A percentile compares a stretch with the other conserved stretches of the same genome.
Evolutionary conservation across 1,140 invertebrate species (phyloP).

Genomic region (Yoshiicerus persimilis): DNA sequence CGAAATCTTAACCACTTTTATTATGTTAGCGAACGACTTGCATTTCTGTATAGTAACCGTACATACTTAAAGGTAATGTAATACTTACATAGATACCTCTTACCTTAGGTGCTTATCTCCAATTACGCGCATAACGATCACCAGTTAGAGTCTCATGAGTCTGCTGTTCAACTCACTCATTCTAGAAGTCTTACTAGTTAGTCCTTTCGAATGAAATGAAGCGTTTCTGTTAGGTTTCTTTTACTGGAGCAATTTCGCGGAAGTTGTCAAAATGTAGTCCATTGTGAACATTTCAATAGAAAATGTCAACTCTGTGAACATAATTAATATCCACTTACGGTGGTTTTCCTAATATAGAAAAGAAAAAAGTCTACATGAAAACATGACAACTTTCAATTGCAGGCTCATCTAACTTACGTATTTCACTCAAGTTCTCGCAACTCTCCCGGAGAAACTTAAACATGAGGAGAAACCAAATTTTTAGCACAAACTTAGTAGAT

Average conservation of each 20-base stretch:
- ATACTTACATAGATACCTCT: background rate
- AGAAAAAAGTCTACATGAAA: background rate
- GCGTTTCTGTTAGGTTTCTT: background rate
- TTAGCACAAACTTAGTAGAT: too few relatives aligned
- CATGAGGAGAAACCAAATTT: too few relatives aligned
- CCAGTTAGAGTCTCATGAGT: background rate
- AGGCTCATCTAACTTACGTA: too few relatives aligned
- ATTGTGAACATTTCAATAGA: background rate
- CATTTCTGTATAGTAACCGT: background rate
- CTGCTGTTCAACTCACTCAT: background rate
- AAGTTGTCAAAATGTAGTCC: background rate
- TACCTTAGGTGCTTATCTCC: background rate
- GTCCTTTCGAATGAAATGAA: slow-evolving; percentile 11
- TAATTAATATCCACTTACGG: background rate
- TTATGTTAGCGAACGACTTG: background rate
- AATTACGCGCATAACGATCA: background rate
- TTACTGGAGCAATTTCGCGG: background rate
- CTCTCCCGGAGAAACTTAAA: too few relatives aligned
- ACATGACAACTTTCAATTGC: background rate
- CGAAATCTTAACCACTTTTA: background rate
- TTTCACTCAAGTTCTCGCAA: too few relatives aligned
- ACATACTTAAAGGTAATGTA: background rate
- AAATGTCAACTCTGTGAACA: background rate
- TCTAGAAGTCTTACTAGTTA: background rate
- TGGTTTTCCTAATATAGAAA: background rate